Base-by-base conservation (phyloP, 1,140 invertebrate genomes). In the Lethocerus indicus region DNA sequence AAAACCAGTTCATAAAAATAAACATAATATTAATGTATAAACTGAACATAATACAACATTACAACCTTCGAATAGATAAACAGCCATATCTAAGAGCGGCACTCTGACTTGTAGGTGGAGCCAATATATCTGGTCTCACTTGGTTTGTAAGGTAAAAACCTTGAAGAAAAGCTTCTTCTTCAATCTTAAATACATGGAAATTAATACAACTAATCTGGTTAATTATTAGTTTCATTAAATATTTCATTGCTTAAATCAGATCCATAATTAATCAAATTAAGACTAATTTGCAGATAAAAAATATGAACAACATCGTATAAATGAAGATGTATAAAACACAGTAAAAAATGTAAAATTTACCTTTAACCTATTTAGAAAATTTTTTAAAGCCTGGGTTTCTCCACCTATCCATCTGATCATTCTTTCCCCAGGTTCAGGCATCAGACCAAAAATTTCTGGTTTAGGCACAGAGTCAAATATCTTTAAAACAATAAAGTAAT, bases 71-170 rank as follows among this genome's bases (percentile, higher is more conserved):
- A 2, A 79, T 72, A 36, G 75, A 78, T 1, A 79, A 60, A 56
- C 74, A 76, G 20, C 76, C 75, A 58, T 79, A 81, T 3, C 78
- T 65, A 9, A 84, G 63, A 52, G 76, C 75, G 1, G 76, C 74
- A 56, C 78, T 81, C 56, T 82, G 63, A 32, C 78, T 80, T 50
- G 78, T 71, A 0, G 81, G 75, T 18, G 72, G 71, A 0, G 76
- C 77, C 21, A 76, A 58, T 23, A 84, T 66, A 54, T 83, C 78
- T 0, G 81, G 81, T 54, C 68, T 69, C 2, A 71, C 70, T 60
- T 81, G 78, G 48, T 81, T 82, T 1, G 80, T 79, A 54, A 81
- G 60, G 29, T 56, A 59, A 49, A 55, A 52, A 44, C 58, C 57
- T 56, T 57, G 52, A 59, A 66, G 61, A 51, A 78, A 78, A 0